Evolutionary conservation across 30 jellyfish, hydroid and myxozoan genomes (phyloP).

Genomic region (Chironex yamaguchii): DNA sequence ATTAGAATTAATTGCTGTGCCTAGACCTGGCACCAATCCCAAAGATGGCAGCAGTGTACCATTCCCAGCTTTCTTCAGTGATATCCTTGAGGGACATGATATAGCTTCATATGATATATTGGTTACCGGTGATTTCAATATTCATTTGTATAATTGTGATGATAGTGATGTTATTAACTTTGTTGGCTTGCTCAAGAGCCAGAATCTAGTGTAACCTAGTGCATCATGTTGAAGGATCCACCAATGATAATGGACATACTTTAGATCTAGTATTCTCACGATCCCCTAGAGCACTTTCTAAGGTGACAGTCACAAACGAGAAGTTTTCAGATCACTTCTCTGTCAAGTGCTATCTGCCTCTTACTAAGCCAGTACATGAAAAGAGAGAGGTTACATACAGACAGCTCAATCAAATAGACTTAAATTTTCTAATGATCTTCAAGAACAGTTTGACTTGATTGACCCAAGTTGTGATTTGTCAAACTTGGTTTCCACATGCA

Average conservation of each 20-base stretch:
- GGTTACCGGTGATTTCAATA: slow-evolving; percentile 52
- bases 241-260: slow-evolving; percentile 40
- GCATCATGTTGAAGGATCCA: slow-evolving; percentile 37
- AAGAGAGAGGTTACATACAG: slow-evolving; percentile 19
- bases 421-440: background rate
- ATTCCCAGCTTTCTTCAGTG: slow-evolving; percentile 24
- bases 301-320: slow-evolving; percentile 6
- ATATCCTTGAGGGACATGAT: slow-evolving; percentile 45
- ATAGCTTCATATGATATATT: slow-evolving; percentile 14
- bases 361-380: slow-evolving; percentile 40
- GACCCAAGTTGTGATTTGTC: background rate
- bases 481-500: slow-evolving; percentile 19
- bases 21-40: slow-evolving; percentile 62
- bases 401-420: slow-evolving; percentile 31
- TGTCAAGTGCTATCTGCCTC: slow-evolving; percentile 25
- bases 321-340: slow-evolving; percentile 30
- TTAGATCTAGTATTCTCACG: slow-evolving; percentile 31
- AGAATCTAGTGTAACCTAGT: background rate
- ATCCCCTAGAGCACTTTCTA: too few species aligned
- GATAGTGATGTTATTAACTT: slow-evolving; percentile 19
- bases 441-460: background rate
- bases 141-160: slow-evolving; percentile 24
- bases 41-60: slow-evolving; percentile 38
- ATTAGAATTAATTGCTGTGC: slow-evolving; percentile 11
- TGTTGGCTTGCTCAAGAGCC: background rate